Evolutionary conservation across 2,113 vertebrate species (phyloP).

Genomic region (Lanius ludovicianus): DNA sequence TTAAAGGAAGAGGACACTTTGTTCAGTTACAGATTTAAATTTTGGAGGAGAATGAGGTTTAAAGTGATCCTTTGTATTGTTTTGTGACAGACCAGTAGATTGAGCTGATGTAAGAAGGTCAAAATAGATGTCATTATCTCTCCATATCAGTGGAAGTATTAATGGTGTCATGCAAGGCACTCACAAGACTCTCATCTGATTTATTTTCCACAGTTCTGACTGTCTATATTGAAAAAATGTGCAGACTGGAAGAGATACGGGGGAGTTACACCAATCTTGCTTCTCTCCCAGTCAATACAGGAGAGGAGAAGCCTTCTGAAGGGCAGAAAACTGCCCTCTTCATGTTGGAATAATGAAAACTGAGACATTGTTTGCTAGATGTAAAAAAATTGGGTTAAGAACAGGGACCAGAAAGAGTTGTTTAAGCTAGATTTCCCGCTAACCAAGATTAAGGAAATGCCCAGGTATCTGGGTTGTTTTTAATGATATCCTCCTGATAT

Average conservation of each 20-base stretch:
- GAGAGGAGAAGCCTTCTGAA: not conserved
- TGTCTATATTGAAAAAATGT: not conserved
- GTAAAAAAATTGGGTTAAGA: not conserved
- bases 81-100: not conserved
- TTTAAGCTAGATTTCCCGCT: not conserved
- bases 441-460: not conserved
- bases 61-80: not conserved
- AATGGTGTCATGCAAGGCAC: not conserved
- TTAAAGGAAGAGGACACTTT: not conserved
- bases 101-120: not conserved
- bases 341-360: not conserved
- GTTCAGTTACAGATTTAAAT: not conserved
- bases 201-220: not conserved
- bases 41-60: not conserved
- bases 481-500: not conserved
- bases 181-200: not conserved
- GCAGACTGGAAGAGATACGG: not conserved
- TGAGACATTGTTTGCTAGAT: not conserved
- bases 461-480: not conserved
- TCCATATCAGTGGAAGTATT: not conserved
- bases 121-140: not conserved
- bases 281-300: not conserved
- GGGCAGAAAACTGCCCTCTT: not conserved
- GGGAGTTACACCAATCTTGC: not conserved
- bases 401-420: not conserved